Evolutionary conservation across 2,797 vertebrate genomes (phyloP), one percentile per base, ranked within the genome.

Genomic region (Bovichtus variegatus): DNA sequence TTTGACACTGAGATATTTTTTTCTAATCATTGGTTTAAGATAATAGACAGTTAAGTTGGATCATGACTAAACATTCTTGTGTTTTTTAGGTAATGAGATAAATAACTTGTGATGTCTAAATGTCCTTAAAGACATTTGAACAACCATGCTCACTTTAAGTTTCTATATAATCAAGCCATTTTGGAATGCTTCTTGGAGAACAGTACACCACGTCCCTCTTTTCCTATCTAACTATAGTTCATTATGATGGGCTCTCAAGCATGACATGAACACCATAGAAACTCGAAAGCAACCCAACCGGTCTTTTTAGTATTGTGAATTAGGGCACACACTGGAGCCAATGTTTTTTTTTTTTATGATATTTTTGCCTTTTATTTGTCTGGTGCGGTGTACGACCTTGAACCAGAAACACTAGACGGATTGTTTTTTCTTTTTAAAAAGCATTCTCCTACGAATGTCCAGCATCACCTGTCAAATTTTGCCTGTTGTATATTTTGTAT

Each of bases 281-380:
- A 84, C 74, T 82, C 8, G 34, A 86, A 90, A 92, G 82, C 55
- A 54, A 59, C 44, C 79, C 4, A 27, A 90, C 89, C 38, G 23
- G 88, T 91, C 64, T 72, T 43, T 60, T 58, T 6, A 13, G 9
- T 55, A 31, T 27, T 55, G 38, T 62, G 10, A 12, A 10, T 78
- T 36, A 6, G 1, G 4, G 36, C 9, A 34, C 15, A 12, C 23
- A 73, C n/a, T 31, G 13, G 2, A 21, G 12, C 0, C 18, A 8
- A 34, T 23, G 34, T 21, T 55, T 23, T 23, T 40, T 58, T 53
- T 23, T 8, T 38, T 25, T 25, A 21, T 59, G 40, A 40, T 15
- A 3, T 58, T 38, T 58, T 15, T 21, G 12, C 31, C 34, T 38
- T 55, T 13, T 27, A 27, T 27, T 27, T 27, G n/a, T n/a, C n/a